Evolutionary conservation across 2,888 invertebrate genomes (phyloP).

Genomic region (Melanchra persicariae): DNA sequence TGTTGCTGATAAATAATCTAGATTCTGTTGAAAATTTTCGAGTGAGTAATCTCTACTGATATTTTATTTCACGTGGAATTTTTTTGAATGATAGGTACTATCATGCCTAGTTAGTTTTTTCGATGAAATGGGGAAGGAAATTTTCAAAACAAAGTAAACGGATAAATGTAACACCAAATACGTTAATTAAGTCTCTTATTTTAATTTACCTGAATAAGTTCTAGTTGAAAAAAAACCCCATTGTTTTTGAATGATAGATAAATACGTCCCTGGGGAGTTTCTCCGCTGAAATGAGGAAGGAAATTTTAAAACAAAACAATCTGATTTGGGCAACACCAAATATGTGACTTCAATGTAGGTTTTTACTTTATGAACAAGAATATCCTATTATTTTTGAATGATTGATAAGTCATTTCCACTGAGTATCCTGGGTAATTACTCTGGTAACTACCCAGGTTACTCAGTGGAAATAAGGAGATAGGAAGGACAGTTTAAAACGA

Average conservation of each 20-base stretch:
- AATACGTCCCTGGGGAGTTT: background rate
- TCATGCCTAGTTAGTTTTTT: background rate
- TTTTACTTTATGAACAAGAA: background rate
- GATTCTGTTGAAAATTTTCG: slow-evolving; percentile 13
- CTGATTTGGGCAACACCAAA: background rate
- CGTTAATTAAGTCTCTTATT: no score
- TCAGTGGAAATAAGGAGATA: background rate
- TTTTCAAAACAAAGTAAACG: no score
- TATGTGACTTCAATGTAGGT: no score
- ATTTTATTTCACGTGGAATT: background rate
- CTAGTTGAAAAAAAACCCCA: no score
- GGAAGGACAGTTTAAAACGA: background rate
- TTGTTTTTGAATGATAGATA: no score
- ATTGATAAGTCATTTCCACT: no score
- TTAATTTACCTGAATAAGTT: no score
- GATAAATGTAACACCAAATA: no score
- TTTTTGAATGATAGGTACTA: slow-evolving; percentile 24
- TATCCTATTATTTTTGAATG: no score
- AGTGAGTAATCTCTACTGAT: slow-evolving; percentile 9
- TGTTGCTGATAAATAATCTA: slow-evolving; percentile 32
- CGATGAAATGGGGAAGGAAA: no score
- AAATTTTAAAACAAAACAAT: background rate
- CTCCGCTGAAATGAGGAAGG: background rate
- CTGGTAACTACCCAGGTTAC: no score
- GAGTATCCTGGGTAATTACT: no score